phyloP scores from a whole-genome alignment of 2,113 vertebrate species.

The Electrona antarctica region DNA sequence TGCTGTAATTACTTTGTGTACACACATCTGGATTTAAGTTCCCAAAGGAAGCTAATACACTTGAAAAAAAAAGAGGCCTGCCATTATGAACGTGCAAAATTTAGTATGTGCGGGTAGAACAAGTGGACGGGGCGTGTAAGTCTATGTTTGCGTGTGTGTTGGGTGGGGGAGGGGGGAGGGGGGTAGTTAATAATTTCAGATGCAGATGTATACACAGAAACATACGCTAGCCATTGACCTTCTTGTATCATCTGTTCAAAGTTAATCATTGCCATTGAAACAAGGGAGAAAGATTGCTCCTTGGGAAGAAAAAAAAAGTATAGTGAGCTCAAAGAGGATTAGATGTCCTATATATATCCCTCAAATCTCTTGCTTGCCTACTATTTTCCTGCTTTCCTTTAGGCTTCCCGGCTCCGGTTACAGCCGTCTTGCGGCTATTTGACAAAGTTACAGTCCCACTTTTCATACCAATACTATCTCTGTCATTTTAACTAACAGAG shows the following conservation, averaged over 20 bases:
- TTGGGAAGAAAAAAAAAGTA: conserved; percentile 7
- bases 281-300: conserved; percentile 34
- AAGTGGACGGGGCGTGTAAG: conserved; percentile 28
- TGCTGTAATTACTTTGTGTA: conserved; percentile 79
- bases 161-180: not conserved
- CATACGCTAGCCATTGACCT: conserved; percentile 32
- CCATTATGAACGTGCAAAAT: conserved; percentile 61
- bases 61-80: conserved; percentile 48
- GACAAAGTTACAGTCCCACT: conserved; percentile 32
- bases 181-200: conserved; percentile 17
- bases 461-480: conserved; percentile 48
- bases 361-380: conserved; percentile 29
- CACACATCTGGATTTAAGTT: conserved; percentile 82
- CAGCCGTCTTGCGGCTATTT: conserved; percentile 65
- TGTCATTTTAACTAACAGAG: conserved; percentile 50
- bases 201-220: conserved; percentile 27
- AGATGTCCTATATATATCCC: conserved; percentile 40
- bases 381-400: conserved; percentile 19
- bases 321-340: conserved; percentile 38
- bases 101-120: conserved; percentile 53
- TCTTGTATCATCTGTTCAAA: conserved; percentile 42
- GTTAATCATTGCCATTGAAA: conserved; percentile 38
- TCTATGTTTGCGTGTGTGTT: not conserved
- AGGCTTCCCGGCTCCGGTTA: conserved; percentile 36
- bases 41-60: conserved; percentile 70